Base-by-base conservation (phyloP, 1,140 invertebrate species). In the Drosophila carrolli region DNA sequence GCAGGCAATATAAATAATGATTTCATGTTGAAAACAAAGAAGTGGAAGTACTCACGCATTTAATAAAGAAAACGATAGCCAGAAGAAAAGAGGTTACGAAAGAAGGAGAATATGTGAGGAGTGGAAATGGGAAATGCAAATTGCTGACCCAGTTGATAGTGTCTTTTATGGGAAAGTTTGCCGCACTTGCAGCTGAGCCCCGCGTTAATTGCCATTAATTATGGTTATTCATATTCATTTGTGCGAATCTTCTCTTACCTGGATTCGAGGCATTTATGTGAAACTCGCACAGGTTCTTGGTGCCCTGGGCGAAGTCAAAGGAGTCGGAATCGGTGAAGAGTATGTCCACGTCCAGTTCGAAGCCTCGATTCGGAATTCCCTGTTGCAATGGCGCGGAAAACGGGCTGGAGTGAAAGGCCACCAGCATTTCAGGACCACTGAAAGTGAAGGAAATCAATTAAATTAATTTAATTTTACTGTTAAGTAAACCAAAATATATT, bases 301-400 rank as follows among this genome's bases (percentile, higher is more conserved):
- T 65, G 27, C 94, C 94, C 57, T 94, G 93, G 0, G 95, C 94
- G 73, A 95, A 96, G 78, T 96, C 96, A 14, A 95, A 93, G 0
- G 95, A 95, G 78, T 97, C 96, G 0, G 96, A 97, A 84, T 97
- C 96, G 1, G 96, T 95, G 81, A 97, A 97, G 8, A 97, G 94
- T n/a, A 98, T 96, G 75, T 97, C 96, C 8, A 97, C 95, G 81
- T 97, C 96, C 7, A 98, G 93, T 80, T 98, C 97, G 68, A 97
- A 96, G 50, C 95, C 95, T 0, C 96, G 93, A 43, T 97, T 92
- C 0, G 96, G 94, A 1, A 95, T 95, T 0, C 93, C 93, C 13
- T 93, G 93, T 50, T 95, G 95, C 14, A 96, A 93, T 1, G 96
- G 96, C 51, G 96, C 95, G 47, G 96, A 96, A 84, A 95, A 95